Evolutionary conservation across 2,797 vertebrate genomes (phyloP).

Genomic region (Paratrypauchen microcephalus): DNA sequence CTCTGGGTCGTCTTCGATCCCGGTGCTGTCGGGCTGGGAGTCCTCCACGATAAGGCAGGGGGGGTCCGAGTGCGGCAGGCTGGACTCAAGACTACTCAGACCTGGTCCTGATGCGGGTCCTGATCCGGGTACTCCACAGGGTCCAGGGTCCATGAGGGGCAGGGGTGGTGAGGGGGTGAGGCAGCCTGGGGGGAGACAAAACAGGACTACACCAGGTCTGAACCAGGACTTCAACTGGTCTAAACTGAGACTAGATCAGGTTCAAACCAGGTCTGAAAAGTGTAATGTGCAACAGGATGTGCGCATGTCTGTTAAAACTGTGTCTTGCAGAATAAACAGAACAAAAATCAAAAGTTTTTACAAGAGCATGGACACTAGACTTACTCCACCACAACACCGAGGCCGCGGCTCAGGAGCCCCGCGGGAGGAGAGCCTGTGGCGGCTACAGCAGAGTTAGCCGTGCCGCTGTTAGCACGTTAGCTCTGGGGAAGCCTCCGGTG

Average conservation of each 20-base stretch:
- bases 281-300: no score
- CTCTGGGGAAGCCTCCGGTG: constrained; percentile 12
- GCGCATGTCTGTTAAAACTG: no score
- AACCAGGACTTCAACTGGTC: no score
- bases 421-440: not conserved
- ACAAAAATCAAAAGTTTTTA: no score
- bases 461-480: constrained; percentile 35
- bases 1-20: constrained; percentile 81
- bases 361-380: no score
- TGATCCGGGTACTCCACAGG: constrained; percentile 55
- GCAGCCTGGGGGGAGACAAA: not conserved
- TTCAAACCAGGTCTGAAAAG: no score
- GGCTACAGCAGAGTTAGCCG: not conserved
- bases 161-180: not conserved
- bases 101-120: not conserved
- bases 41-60: constrained; percentile 92
- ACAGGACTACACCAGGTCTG: no score
- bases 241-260: no score
- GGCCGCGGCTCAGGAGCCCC: not conserved
- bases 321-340: no score
- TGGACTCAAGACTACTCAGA: constrained; percentile 78
- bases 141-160: constrained; percentile 71
- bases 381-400: not conserved
- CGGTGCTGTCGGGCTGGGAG: constrained; percentile 87
- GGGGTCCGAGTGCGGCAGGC: constrained; percentile 84